These are phyloP conservation scores for Sminthopsis crassicaudata DNA, from an alignment of 2,113 vertebrate genomes.

Conservation along the genomic window DNA sequence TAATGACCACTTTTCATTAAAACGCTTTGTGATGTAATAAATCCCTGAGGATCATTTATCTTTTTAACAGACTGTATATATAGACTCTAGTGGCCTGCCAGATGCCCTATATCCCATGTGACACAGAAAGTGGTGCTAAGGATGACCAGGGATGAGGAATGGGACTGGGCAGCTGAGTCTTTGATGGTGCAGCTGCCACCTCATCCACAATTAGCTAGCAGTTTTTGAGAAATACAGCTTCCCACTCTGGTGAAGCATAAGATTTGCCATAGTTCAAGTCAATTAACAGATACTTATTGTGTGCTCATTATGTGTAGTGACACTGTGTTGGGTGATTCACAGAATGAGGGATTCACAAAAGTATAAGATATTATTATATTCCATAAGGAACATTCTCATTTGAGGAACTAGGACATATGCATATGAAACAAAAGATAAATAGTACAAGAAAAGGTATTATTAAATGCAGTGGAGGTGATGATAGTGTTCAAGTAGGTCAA, in stretches of 20 bases:
- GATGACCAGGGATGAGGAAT: conserved; percentile 9
- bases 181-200: conserved; percentile 4
- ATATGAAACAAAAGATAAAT: neutral
- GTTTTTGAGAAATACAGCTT: conserved; percentile 31
- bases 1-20: conserved; percentile 24
- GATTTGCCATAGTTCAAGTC: conserved; percentile 19
- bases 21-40: neutral
- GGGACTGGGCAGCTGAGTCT: neutral
- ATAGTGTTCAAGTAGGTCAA: neutral
- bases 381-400: neutral
- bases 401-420: neutral
- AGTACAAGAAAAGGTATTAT: neutral
- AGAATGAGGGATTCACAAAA: conserved; percentile 10
- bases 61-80: conserved; percentile 22
- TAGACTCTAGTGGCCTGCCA: neutral
- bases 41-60: conserved; percentile 44
- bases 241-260: conserved; percentile 40
- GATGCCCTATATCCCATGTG: neutral
- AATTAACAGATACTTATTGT: conserved; percentile 4
- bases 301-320: conserved; percentile 1
- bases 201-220: conserved; percentile 26
- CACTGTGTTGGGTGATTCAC: neutral
- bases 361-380: neutral
- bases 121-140: neutral
- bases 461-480: neutral